phyloP scores from a whole-genome alignment of 2,888 invertebrate genomes.

The Microchrysa polita region DNA sequence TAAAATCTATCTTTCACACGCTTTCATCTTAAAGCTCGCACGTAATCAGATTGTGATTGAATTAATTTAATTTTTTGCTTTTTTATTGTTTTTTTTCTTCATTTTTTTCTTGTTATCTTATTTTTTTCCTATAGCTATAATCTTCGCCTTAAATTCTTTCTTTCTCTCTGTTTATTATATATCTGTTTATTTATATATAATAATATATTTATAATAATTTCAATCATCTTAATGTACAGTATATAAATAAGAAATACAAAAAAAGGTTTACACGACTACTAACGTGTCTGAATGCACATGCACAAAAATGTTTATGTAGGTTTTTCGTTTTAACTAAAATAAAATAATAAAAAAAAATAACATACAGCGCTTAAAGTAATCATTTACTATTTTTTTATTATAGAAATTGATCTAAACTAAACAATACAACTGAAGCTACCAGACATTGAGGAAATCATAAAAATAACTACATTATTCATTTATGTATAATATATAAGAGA shows the following conservation, averaged over 20 bases:
- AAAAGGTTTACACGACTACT: background rate
- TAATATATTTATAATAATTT: background rate
- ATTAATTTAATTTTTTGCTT: background rate
- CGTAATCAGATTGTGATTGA: background rate
- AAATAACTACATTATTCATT: constrained; percentile 2
- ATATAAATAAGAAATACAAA: constrained; percentile 9
- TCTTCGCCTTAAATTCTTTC: background rate
- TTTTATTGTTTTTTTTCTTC: background rate
- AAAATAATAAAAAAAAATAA: no score
- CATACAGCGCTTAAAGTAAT: background rate
- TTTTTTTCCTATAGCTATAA: background rate
- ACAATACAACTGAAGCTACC: constrained; percentile 17
- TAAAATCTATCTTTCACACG: background rate
- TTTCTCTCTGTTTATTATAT: constrained; percentile 5
- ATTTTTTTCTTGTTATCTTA: background rate
- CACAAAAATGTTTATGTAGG: background rate
- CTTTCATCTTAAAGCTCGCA: constrained; percentile 16
- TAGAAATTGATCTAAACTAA: background rate
- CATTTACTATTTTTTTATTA: background rate
- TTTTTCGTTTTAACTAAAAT: no score
- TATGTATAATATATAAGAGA: constrained; percentile 10
- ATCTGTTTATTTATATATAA: background rate
- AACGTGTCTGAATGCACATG: background rate
- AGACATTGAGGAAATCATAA: background rate
- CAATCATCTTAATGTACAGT: background rate